Percentiles rank a stretch among this genome's conserved stretches.
phyloP scores from a whole-genome alignment of 2,113 vertebrate genomes.

The Sturnira hondurensis region DNA sequence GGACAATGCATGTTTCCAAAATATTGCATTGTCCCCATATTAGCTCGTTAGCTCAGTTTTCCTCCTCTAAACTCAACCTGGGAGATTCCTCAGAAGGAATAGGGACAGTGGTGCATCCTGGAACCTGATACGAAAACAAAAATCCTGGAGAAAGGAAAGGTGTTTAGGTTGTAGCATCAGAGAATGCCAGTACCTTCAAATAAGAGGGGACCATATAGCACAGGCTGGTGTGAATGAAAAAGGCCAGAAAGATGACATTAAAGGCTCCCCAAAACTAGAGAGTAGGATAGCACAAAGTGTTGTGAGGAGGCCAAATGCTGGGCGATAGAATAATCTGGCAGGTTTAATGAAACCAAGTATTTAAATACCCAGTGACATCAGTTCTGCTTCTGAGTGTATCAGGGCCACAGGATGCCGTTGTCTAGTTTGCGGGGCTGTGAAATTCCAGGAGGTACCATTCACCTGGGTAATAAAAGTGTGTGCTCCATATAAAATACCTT shows the following conservation, averaged over 20 bases:
- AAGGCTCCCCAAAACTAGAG: not conserved
- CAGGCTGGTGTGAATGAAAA: not conserved
- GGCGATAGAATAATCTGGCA: not conserved
- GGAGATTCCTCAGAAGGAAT: not conserved
- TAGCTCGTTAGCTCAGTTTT: not conserved
- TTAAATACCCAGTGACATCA: not conserved
- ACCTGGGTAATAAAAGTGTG: not conserved
- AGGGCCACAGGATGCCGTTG: not conserved
- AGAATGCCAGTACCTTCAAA: not conserved
- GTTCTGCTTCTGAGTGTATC: not conserved
- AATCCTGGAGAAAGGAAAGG: not conserved
- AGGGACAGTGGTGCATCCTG: not conserved
- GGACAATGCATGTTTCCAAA: not conserved
- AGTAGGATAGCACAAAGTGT: not conserved
- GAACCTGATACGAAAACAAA: not conserved
- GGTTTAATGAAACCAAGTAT: not conserved
- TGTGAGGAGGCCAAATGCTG: not conserved
- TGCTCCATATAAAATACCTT: not conserved
- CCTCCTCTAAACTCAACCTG: not conserved
- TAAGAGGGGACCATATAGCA: not conserved
- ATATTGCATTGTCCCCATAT: not conserved
- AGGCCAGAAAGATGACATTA: not conserved
- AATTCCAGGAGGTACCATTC: not conserved
- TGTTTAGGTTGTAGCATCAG: not conserved
- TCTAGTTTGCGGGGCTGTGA: not conserved